Conservation (phyloP, 2,113 vertebrate species). For the Clarias gariepinus region DNA sequence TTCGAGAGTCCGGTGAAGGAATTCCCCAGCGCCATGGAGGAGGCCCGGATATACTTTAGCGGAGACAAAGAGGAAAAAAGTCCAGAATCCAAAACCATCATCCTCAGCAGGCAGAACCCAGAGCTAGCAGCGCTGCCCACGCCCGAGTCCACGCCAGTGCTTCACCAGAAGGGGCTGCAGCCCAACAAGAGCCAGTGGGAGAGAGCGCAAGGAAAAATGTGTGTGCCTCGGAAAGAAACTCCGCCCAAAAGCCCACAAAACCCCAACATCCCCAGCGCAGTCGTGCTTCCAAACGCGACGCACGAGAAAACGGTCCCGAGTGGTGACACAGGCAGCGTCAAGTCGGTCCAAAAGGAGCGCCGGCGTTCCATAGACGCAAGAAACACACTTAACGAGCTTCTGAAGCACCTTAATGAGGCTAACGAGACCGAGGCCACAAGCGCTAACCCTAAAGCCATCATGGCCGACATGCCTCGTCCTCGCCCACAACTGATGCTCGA, state of each 20-base stretch:
- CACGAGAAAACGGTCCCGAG: slow-evolving; percentile 87
- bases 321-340: slow-evolving; percentile 78
- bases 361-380: slow-evolving; percentile 91
- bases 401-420: slow-evolving; percentile 92
- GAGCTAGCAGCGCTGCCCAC: slow-evolving; percentile 94
- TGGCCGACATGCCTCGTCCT: slow-evolving; percentile 85
- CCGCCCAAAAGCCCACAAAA: slow-evolving; percentile 87
- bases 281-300: slow-evolving; percentile 95
- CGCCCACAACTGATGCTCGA: slow-evolving; percentile 90
- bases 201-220: slow-evolving; percentile 78
- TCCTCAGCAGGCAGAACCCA: slow-evolving; percentile 85
- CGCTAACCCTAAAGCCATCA: slow-evolving; percentile 85
- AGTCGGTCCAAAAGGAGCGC: slow-evolving; percentile 88
- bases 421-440: slow-evolving; percentile 57
- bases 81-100: slow-evolving; percentile 86
- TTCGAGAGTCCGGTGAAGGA: slow-evolving; percentile 97
- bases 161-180: slow-evolving; percentile 92
- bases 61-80: slow-evolving; percentile 84
- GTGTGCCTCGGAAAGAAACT: slow-evolving; percentile 81
- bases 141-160: slow-evolving; percentile 93
- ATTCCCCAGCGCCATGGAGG: slow-evolving; percentile 90
- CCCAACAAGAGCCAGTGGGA: slow-evolving; percentile 90
- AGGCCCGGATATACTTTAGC: slow-evolving; percentile 91
- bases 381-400: slow-evolving; percentile 93
- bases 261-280: slow-evolving; percentile 92